phyloP scores from a whole-genome alignment of 2,888 invertebrate species.

The Cantharis flavilabris region DNA sequence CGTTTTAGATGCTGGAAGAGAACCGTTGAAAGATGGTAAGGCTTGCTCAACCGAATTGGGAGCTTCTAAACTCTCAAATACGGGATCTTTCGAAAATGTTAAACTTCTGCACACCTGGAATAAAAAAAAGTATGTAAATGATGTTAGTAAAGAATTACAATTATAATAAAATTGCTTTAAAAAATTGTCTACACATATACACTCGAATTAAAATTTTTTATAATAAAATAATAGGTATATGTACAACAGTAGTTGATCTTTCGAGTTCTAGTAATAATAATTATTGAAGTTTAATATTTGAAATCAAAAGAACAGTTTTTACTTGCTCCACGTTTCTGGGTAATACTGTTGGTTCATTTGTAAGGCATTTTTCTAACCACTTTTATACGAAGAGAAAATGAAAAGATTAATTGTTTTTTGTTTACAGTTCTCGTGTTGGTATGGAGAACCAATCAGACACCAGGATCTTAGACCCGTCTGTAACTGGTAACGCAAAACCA shows the following conservation, averaged over 20 bases:
- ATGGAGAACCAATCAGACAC: no score
- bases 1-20: constrained; percentile 9
- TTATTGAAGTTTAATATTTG: neutral
- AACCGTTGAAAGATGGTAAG: constrained; percentile 20
- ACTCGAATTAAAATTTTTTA: neutral
- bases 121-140: constrained; percentile 28
- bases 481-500: no score
- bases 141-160: neutral
- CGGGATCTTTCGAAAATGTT: constrained; percentile 46
- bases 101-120: constrained; percentile 50
- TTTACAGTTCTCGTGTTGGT: no score
- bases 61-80: constrained; percentile 38
- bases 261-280: neutral
- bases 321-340: no score
- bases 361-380: no score
- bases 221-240: no score
- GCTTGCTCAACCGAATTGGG: constrained; percentile 32
- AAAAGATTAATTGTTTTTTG: no score
- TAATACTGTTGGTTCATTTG: no score
- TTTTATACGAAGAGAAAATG: no score
- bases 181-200: neutral
- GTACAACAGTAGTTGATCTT: neutral
- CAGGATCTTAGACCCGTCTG: no score
- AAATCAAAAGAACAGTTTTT: neutral
- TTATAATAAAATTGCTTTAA: neutral